These are phyloP conservation scores for Griposia aprilina DNA, from an alignment of 2,888 invertebrate species.

Conservation along the genomic window DNA sequence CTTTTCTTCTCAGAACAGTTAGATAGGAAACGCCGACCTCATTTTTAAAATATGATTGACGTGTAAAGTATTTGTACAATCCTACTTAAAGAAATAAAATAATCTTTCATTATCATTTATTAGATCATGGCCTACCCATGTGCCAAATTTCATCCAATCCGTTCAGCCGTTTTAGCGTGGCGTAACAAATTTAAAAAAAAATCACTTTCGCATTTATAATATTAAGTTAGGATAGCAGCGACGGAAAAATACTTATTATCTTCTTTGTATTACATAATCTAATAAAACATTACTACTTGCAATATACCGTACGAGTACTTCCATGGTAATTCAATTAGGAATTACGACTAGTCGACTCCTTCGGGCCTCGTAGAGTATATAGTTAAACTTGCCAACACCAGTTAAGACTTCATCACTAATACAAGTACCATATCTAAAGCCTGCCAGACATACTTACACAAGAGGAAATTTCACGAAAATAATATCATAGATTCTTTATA, in stretches of 20 bases:
- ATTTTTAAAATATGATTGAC: no score
- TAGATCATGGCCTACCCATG: no score
- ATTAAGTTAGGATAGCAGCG: not conserved
- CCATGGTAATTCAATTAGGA: conserved; percentile 59
- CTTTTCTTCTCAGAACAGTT: no score
- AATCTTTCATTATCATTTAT: no score
- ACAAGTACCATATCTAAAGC: conserved; percentile 38
- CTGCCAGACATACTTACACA: conserved; percentile 18
- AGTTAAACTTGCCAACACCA: conserved; percentile 50
- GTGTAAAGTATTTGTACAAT: no score
- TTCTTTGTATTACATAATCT: conserved; percentile 38
- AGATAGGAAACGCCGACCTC: no score
- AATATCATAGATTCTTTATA: conserved; percentile 14
- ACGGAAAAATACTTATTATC: conserved; percentile 6
- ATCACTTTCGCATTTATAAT: not conserved
- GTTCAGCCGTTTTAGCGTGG: not conserved
- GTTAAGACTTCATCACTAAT: conserved; percentile 44
- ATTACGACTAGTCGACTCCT: conserved; percentile 52
- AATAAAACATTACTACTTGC: conserved; percentile 37
- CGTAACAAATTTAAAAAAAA: not conserved
- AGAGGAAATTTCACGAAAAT: conserved; percentile 20
- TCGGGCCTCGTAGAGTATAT: conserved; percentile 28
- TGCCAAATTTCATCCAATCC: no score
- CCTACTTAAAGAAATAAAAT: no score
- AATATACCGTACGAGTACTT: conserved; percentile 22